Evolutionary conservation across 2,888 invertebrate genomes (phyloP), one percentile per base, ranked within the genome.

Genomic region (Digitonthophagus gazella): DNA sequence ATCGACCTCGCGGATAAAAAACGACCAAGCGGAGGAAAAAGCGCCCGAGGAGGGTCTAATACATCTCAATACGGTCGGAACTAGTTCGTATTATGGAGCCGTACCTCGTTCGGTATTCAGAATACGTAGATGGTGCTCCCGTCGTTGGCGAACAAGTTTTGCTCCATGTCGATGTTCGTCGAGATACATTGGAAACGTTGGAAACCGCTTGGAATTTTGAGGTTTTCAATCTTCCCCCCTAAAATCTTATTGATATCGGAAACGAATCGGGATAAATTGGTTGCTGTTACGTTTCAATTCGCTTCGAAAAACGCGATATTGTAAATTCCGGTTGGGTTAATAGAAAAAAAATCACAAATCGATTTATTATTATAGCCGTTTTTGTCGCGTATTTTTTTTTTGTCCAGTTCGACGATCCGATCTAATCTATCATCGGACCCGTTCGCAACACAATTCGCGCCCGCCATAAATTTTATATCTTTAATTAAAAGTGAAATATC

Each of bases 401-500:
- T 61, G 14, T 61, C 20, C 61, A 2, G 5, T 11, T 19, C 61
- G 20, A 61, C 61, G 61, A 20, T 20, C n/a, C 18, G 61, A 18
- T 61, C 57, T 20, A 61, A 61, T 61, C 61, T 20, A 61, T 61
- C 61, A 61, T 61, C 20, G 18, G 19, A 20, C 61, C 61, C 61
- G 20, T 15, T 18, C 61, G 61, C 61, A 19, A 61, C 61, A 61
- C 18, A 61, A 61, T 61, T 61, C 61, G 61, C 61, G 11, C 28
- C 18, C 20, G 19, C 19, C 61, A 61, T 61, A 61, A 61, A 61
- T 61, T 61, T 61, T 61, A 61, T 61, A 61, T 61, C 61, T 61
- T 61, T 61, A 61, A 61, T 61, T 61, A 61, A 61, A 61, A 61
- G 61, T 61, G 61, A 61, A 61, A 61, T 61, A 61, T 61, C 20